Base-by-base conservation (phyloP, 2,113 vertebrate species). In the Nothobranchius furzeri region DNA sequence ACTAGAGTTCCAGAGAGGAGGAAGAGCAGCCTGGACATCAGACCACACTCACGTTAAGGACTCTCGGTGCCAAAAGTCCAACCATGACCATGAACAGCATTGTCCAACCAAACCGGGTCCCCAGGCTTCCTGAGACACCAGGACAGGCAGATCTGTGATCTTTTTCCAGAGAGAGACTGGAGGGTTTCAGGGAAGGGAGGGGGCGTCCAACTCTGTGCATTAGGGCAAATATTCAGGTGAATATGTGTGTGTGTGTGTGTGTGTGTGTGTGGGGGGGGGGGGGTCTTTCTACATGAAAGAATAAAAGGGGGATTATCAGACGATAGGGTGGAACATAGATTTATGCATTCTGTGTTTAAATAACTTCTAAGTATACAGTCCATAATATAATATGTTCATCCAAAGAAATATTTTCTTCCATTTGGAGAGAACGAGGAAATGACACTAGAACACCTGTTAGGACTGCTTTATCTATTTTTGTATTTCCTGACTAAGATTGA, bases 381-480 rank as follows among this genome's bases (percentile, higher is more conserved):
- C 68, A 83, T 81, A 75, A 64, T 72, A 77, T 87, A 74, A 79
- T 83, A 84, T 84, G 85, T 88, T 82, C 75, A 89, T 90, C 88
- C 88, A 90, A 91, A 89, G 84, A 88, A 75, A 80, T 77, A 83
- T 51, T 63, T 83, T 83, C 30, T 78, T 60, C 47, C 73, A 78
- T 86, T 87, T 85, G 72, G 83, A 83, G 77, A 78, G 62, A 78
- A 65, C 59, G 70, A 79, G 84, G 77, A 73, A 87, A 75, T 78
- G n/a, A 87, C 78, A 40, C 76, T 61, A 40, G 85, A 86, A 87
- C 64, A 78, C 42, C 74, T 64, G 65, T 84, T 83, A 83, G 73
- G 91, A 83, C 85, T 83, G 64, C 87, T 86, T 85, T 86, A 88
- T 90, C 87, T 89, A 81, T 92, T 93, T 93, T 92, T 92, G 84